Base-by-base conservation (phyloP, 2,113 vertebrate species). In the Spermophilus dauricus region DNA sequence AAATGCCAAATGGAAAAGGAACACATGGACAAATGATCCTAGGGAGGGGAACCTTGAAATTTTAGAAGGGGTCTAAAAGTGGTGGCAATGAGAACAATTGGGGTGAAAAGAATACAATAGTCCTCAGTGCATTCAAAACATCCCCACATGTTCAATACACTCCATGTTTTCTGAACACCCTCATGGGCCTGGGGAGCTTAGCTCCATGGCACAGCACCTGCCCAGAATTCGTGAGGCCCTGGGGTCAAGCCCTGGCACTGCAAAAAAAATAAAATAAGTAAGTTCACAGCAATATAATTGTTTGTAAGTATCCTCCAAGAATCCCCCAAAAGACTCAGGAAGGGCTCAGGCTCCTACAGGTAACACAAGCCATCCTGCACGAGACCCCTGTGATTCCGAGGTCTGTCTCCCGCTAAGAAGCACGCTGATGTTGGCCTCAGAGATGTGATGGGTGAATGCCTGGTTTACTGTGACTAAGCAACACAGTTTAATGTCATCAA, bases 391-490 rank as follows among this genome's bases (percentile, higher is more conserved):
- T 32, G 10, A 95, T 39, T 53, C 87, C 77, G 87, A 94, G 92
- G 88, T 91, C 72, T 53, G 61, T 70, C 30, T 84, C 87, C 84
- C 76, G 34, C 87, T 84, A 45, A 67, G 51, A 34, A 84, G 73
- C 58, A 89, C 63, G 53, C 5, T 91, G 93, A 82, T 48, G 82
- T 88, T 81, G 81, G 28, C 92, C 85, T 91, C 61, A n/a, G 95
- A 97, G 77, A 86, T 48, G 73, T 11, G 34, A 87, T 87, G 80
- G 91, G 88, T 83, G 94, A 93, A 93, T 93, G 89, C 93, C 90
- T 91, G 88, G 95, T 65, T 96, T 96, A 94, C 30, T 93, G 51
- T 94, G 95, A 98, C 97, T 96, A 97, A 96, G 95, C 86, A 95
- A 91, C 95, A 91, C 56, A 91, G 78, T 75, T 77, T 95, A 97